Conservation (phyloP, 1,140 invertebrate species). For the Aleiodes sp. region DNA sequence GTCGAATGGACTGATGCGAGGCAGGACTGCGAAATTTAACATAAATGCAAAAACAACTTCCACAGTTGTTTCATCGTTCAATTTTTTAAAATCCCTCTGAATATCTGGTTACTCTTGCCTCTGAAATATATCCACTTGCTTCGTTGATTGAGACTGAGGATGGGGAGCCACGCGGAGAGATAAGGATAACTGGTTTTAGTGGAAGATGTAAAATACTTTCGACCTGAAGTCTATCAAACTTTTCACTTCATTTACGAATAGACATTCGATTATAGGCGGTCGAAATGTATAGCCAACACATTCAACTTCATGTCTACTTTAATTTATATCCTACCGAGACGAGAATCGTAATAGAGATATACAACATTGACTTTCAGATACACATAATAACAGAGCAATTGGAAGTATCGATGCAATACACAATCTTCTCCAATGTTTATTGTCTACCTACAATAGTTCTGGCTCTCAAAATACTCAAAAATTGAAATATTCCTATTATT, state of each 20-base stretch:
- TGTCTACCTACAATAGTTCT: neutral
- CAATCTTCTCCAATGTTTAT: neutral
- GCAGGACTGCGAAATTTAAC: slow-evolving; percentile 72
- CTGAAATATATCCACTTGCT: no score
- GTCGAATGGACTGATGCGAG: slow-evolving; percentile 75
- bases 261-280: no score
- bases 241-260: no score
- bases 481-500: slow-evolving; percentile 1
- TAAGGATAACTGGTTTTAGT: no score
- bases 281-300: neutral
- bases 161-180: no score
- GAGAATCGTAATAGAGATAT: neutral
- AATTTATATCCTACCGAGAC: neutral
- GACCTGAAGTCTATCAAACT: no score
- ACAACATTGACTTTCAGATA: neutral
- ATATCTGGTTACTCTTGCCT: no score
- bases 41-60: slow-evolving; percentile 2
- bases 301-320: neutral
- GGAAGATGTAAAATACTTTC: no score
- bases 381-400: neutral
- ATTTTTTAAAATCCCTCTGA: no score
- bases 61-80: no score
- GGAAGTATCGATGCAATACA: neutral
- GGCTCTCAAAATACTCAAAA: neutral
- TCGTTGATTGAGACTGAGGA: no score